Evolutionary conservation across 2,888 invertebrate species (phyloP), one percentile per base, ranked within the genome.

Genomic region (Petrolisthes cinctipes): DNA sequence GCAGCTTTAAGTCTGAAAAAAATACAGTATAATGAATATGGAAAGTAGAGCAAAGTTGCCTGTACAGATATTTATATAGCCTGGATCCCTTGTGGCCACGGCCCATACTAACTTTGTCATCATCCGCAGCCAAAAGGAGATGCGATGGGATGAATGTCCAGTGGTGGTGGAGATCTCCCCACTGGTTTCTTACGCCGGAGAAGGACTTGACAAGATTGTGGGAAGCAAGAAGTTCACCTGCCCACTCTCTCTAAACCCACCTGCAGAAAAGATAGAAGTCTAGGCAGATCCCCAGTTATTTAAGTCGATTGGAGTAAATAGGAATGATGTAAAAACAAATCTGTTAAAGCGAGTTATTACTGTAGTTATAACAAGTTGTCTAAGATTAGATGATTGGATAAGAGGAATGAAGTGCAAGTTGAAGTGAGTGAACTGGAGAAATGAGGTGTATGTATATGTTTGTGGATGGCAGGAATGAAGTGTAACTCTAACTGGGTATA

Each of bases 81-180:
- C 37, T 37, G 37, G 37, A 37, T 37, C 37, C 37, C 37, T 37
- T 0, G 37, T 37, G 9, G 61, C 61, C 61, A 61, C 17, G 61
- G 9, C 61, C 17, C 61, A 61, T 61, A 11, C 17, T 61, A 9
- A 61, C 17, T 17, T 17, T 61, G 61, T 61, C 37, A 37, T 37
- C 37, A 23, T 73, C 57, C 56, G 37, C 92, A 93, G 93, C 91
- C 92, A 93, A 91, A 92, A 92, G 89, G 92, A 92, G 90, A 92
- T 93, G 89, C 92, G 92, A 90, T 93, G 93, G 89, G 92, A 92
- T 89, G 92, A 92, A 89, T 89, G 89, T 57, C 92, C 92, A 23
- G 92, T 94, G 54, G 92, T 94, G n/a, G 95, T 97, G 91, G 99
- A 99, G 94, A 96, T 99, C 89, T 98, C 98, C 11, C 98, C 99